Evolutionary conservation across 2,888 invertebrate genomes (phyloP).

Genomic region (Caenorhabditis wallacei): DNA sequence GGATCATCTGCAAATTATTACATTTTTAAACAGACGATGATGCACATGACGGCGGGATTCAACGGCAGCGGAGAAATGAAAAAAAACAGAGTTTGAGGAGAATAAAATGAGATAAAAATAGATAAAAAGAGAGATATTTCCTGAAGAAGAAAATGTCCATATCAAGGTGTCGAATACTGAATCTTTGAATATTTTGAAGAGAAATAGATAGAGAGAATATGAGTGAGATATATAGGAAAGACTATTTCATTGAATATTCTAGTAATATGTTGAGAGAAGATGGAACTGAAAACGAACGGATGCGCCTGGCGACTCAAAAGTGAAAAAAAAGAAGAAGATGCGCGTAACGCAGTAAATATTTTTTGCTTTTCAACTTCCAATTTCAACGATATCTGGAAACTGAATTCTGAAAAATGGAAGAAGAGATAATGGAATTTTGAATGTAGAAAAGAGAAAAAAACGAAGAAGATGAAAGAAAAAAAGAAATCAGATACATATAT

Average conservation of each 20-base stretch:
- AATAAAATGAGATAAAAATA: conserved; percentile 32
- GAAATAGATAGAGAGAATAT: background rate
- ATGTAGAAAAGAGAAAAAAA: conserved; percentile 33
- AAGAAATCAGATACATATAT: conserved; percentile 55
- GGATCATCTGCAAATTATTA: conserved; percentile 62
- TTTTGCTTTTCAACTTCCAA: conserved; percentile 47
- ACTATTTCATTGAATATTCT: conserved; percentile 61
- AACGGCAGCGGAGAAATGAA: conserved; percentile 15
- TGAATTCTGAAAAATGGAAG: conserved; percentile 5
- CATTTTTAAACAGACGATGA: conserved; percentile 43
- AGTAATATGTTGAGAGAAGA: conserved; percentile 43
- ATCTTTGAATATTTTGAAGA: background rate
- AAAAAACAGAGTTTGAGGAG: conserved; percentile 11
- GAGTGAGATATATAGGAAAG: background rate
- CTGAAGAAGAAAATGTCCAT: background rate
- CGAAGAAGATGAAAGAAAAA: conserved; percentile 3
- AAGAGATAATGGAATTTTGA: conserved; percentile 39
- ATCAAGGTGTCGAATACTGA: conserved; percentile 48
- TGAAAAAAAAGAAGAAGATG: conserved; percentile 31
- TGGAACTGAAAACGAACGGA: conserved; percentile 35
- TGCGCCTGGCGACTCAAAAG: conserved; percentile 32
- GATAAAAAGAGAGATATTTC: conserved; percentile 8
- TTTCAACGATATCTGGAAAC: conserved; percentile 23
- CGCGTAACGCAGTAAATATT: conserved; percentile 45
- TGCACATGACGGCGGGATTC: conserved; percentile 39